Evolutionary conservation across 2,797 vertebrate species (phyloP).

Genomic region (Cossypha heuglini): DNA sequence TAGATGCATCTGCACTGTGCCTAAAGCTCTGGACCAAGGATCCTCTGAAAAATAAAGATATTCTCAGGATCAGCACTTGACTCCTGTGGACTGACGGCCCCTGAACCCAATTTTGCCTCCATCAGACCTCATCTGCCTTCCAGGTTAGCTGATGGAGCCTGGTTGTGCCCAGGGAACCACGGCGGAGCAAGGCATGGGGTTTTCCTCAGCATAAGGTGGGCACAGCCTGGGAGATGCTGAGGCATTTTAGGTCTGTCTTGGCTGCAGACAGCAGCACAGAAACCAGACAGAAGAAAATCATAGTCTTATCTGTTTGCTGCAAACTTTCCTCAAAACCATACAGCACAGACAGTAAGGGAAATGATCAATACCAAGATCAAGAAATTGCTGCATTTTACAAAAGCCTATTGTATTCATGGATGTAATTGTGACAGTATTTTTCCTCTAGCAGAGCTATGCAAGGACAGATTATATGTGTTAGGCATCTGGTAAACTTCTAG

Average conservation of each 20-base stretch:
- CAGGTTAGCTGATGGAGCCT: not conserved
- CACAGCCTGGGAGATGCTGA: not conserved
- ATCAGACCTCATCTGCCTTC: accelerated
- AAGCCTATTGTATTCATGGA: not conserved
- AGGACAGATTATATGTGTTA: not conserved
- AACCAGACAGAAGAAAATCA: not conserved
- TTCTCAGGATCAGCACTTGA: not conserved
- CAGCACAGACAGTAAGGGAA: not conserved
- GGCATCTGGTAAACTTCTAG: not conserved
- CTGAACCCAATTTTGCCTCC: not conserved
- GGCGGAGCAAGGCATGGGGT: accelerated
- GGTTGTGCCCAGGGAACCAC: accelerated
- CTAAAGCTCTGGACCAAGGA: accelerated
- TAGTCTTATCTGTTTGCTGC: not conserved
- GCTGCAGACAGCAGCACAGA: not conserved
- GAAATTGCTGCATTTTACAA: not conserved
- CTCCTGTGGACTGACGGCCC: not conserved
- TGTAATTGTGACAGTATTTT: not conserved
- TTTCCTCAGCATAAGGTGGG: accelerated
- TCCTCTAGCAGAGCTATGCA: not conserved
- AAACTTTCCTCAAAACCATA: not conserved
- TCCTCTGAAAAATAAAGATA: not conserved
- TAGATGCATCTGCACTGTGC: not conserved
- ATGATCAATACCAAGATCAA: not conserved
- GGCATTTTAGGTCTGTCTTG: not conserved